Evolutionary conservation across 2,797 vertebrate species (phyloP).

Genomic region (Cirrhinus molitorella): DNA sequence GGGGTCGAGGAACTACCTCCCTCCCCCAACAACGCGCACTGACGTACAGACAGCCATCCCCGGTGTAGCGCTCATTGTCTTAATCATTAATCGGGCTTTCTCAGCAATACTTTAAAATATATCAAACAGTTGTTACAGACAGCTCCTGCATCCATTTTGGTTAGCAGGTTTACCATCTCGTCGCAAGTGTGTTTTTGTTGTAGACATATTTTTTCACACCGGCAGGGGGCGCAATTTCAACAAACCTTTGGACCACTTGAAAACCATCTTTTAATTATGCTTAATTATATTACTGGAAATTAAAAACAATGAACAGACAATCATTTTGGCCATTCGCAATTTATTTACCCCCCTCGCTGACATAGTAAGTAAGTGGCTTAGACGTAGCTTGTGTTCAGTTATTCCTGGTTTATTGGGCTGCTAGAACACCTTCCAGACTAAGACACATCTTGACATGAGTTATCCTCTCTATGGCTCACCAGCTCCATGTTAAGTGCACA

Average conservation of each 20-base stretch:
- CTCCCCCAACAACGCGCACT: constrained; percentile 16
- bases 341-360: neutral
- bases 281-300: neutral
- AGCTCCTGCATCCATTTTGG: constrained; percentile 3
- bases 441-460: neutral
- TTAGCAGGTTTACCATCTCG: neutral
- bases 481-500: neutral
- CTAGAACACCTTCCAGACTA: neutral
- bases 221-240: constrained; percentile 73
- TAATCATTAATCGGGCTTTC: neutral
- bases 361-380: neutral
- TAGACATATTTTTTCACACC: constrained; percentile 52
- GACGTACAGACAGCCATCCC: neutral
- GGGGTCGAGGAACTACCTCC: constrained; percentile 59
- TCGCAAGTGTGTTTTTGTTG: neutral
- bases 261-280: neutral
- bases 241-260: neutral
- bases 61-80: neutral
- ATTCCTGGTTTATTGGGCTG: neutral
- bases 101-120: neutral
- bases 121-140: neutral
- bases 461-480: neutral
- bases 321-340: neutral
- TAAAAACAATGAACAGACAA: constrained; percentile 3
- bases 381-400: neutral